Evolutionary conservation across 2,797 vertebrate genomes (phyloP), one percentile per base, ranked within the genome.

Genomic region (Sebastes alutus): DNA sequence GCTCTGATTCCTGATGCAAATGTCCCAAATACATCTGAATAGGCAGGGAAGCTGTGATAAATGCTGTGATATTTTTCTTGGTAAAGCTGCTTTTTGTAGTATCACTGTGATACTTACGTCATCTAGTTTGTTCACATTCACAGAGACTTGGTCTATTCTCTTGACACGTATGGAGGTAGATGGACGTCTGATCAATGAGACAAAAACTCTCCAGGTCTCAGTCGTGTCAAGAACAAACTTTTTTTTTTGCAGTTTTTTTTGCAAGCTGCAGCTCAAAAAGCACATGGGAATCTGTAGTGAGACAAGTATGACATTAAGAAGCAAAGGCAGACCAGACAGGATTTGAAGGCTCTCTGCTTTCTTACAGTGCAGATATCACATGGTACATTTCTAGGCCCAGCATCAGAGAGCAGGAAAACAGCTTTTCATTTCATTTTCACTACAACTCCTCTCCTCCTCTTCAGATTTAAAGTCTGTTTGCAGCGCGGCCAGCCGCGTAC

Each of bases 21-120:
- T 73, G 75, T 67, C 77, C 78, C 61, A 75, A 83, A 86, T 75
- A 56, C 73, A 75, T 84, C 72, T 64, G 75, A 75, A 71, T 12
- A 80, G 23, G 32, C 14, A 9, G 63, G 63, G 29, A 77, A 61
- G 62, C 49, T 35, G 62, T 56, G 75, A 80, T 58, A 66, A 73
- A 73, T 56, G 46, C 30, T 83, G 54, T 71, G 49, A 63, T 78
- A 29, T 81, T 32, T 46, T n/a, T 62, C 33, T 64, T n/a, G 55
- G 35, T 73, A 11, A 72, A 80, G 74, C 74, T 58, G 30, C 6
- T 32, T 16, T 54, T 32, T 6, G 55, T 25, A 33, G 56, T 59
- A 30, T 69, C 54, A 4, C 67, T 75, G 72, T 65, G 32, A 75
- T 75, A 6, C 29, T 18, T 69, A 18, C 75, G 42, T 74, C 75